These are phyloP conservation scores for Ifrita kowaldi DNA, from an alignment of 2,113 vertebrate species.

Conservation along the genomic window DNA sequence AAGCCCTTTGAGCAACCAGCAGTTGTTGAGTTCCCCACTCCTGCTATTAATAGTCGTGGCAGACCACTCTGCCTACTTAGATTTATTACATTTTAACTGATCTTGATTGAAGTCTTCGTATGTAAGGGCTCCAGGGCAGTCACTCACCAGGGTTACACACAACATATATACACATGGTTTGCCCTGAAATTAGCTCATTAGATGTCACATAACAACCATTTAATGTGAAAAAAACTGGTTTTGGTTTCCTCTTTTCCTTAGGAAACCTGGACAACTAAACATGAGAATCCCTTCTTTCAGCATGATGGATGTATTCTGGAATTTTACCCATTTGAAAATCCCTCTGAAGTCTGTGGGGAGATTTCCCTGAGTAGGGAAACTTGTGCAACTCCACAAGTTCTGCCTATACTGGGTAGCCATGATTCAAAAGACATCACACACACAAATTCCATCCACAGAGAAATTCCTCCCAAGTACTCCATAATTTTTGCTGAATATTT, in stretches of 20 bases:
- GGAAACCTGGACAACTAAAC: not conserved
- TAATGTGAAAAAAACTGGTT: not conserved
- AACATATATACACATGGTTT: not conserved
- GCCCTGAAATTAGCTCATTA: not conserved
- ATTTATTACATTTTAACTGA: constrained; percentile 69
- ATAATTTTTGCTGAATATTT: not conserved
- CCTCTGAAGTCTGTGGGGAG: not conserved
- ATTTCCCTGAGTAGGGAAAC: not conserved
- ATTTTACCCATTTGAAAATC: not conserved
- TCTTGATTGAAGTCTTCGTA: constrained; percentile 50
- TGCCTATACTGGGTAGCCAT: not conserved
- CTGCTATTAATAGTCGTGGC: constrained; percentile 45
- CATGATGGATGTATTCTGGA: not conserved
- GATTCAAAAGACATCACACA: not conserved
- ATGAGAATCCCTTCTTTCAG: not conserved
- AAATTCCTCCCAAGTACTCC: not conserved
- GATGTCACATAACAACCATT: not conserved
- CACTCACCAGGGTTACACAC: constrained; percentile 38
- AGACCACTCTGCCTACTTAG: constrained; percentile 59
- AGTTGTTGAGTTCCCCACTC: constrained; percentile 60
- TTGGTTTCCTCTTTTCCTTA: not conserved
- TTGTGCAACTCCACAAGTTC: not conserved
- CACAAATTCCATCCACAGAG: not conserved
- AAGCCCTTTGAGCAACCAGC: constrained; percentile 67
- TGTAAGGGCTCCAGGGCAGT: constrained; percentile 15